phyloP scores from a whole-genome alignment of 2,888 invertebrate species.

The Ommatoiulus sabulosus region DNA sequence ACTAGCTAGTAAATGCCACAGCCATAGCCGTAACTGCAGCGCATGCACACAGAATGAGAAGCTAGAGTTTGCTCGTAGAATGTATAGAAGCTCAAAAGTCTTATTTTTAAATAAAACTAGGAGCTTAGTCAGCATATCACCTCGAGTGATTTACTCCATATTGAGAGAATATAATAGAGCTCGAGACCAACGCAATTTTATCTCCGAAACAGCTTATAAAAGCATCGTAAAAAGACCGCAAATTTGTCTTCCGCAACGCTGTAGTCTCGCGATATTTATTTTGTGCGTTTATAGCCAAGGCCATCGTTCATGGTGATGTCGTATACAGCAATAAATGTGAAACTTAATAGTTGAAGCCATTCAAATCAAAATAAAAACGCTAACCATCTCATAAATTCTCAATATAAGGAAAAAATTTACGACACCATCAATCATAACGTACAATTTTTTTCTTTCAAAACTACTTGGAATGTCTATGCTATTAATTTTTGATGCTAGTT shows the following conservation, averaged over 20 bases:
- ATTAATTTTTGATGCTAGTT: background rate
- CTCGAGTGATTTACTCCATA: background rate
- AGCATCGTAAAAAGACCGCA: constrained; percentile 9
- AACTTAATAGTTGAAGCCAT: constrained; percentile 10
- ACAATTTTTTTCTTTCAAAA: background rate
- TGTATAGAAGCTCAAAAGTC: no score
- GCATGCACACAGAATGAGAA: no score
- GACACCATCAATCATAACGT: background rate
- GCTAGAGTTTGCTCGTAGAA: no score
- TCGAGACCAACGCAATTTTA: constrained; percentile 28
- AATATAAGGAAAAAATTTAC: background rate
- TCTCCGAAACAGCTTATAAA: constrained; percentile 13
- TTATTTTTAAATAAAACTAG: background rate
- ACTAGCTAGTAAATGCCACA: no score
- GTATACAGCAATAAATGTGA: background rate
- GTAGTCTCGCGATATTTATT: background rate
- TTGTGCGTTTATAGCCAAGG: background rate
- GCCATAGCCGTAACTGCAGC: no score
- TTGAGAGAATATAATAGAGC: background rate
- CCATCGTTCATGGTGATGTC: background rate
- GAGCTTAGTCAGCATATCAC: background rate
- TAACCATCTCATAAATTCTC: background rate
- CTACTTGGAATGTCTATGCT: background rate
- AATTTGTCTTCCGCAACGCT: background rate
- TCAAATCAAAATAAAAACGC: constrained; percentile 18